Conservation (phyloP, 2,888 invertebrate genomes). For the Acleris literana region DNA sequence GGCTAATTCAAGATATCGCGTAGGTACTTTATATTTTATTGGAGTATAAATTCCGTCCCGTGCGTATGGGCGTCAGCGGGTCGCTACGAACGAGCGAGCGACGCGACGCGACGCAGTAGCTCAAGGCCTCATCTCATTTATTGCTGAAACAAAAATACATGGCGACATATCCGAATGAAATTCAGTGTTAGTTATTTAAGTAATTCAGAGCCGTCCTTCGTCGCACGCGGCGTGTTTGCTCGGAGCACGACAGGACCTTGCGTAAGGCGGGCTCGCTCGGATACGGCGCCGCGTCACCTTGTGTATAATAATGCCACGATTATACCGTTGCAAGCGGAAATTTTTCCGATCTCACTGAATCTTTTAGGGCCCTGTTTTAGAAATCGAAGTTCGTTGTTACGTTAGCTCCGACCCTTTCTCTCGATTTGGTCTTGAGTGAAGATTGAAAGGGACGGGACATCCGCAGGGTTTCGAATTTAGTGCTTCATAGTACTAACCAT, state of each 20-base stretch:
- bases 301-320: not conserved
- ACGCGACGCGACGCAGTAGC: too few relatives aligned
- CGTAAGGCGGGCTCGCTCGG: constrained; percentile 1
- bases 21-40: too few relatives aligned
- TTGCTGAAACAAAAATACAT: not conserved
- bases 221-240: constrained; percentile 13
- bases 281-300: not conserved
- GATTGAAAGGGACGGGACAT: too few relatives aligned
- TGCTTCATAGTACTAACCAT: too few relatives aligned
- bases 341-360: not conserved
- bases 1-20: too few relatives aligned
- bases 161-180: not conserved
- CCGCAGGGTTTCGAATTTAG: too few relatives aligned
- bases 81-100: too few relatives aligned
- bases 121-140: not conserved
- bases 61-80: too few relatives aligned
- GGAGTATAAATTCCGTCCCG: too few relatives aligned
- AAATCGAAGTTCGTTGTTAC: too few relatives aligned
- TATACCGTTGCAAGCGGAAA: constrained; percentile 5
- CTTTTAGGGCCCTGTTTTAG: not conserved
- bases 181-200: constrained; percentile 8
- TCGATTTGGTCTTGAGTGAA: too few relatives aligned
- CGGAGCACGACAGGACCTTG: constrained; percentile 7
- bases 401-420: too few relatives aligned
- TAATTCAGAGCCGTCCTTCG: constrained; percentile 9